Evolutionary conservation across 2,888 invertebrate species (phyloP).

Genomic region (Phengaris arion): DNA sequence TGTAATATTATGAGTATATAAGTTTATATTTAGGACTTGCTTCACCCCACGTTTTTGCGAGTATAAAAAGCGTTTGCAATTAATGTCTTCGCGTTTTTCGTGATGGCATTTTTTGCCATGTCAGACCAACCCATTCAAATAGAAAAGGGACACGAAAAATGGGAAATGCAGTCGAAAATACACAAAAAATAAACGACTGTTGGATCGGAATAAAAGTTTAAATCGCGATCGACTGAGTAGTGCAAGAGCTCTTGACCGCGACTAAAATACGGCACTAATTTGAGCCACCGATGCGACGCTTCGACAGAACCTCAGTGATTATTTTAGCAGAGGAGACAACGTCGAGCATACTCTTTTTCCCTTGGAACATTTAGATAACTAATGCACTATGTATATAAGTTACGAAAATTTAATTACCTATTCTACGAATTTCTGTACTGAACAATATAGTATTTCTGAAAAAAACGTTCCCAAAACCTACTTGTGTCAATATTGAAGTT

Average conservation of each 20-base stretch:
- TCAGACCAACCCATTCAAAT: not conserved
- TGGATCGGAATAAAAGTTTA: conserved; percentile 21
- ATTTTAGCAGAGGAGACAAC: not conserved
- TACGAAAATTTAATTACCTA: too few species aligned
- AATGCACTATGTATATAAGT: too few species aligned
- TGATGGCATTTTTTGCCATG: too few species aligned
- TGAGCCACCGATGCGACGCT: conserved; percentile 34
- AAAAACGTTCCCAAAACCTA: too few species aligned
- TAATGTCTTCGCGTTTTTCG: too few species aligned
- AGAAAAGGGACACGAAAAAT: not conserved
- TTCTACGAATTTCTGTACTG: too few species aligned
- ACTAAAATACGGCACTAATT: conserved; percentile 46
- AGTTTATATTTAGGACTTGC: not conserved
- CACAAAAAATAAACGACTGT: conserved; percentile 14
- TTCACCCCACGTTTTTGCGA: not conserved
- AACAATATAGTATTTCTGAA: too few species aligned
- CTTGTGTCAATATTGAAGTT: too few species aligned
- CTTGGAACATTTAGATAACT: too few species aligned
- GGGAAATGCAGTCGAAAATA: not conserved
- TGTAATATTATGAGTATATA: too few species aligned
- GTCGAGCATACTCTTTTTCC: not conserved
- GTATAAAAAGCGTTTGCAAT: too few species aligned
- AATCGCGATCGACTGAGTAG: conserved; percentile 22
- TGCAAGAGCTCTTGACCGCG: conserved; percentile 31
- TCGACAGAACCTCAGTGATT: conserved; percentile 32